These are phyloP conservation scores for Mesoclemmys tuberculata DNA, from an alignment of 2,113 vertebrate species.

Conservation along the genomic window DNA sequence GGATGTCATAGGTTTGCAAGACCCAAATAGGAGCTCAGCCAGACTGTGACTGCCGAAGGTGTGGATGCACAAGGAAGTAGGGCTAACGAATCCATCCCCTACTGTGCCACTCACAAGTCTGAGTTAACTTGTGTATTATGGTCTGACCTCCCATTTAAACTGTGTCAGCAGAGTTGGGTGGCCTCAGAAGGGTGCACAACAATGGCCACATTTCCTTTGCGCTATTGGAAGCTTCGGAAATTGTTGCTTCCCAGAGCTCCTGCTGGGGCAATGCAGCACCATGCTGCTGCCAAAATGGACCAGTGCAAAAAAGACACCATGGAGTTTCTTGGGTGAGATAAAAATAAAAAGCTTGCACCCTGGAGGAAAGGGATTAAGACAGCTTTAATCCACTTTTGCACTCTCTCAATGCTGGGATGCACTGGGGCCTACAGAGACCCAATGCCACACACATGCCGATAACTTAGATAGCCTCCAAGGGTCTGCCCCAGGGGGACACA, in stretches of 20 bases:
- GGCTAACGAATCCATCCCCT: not conserved
- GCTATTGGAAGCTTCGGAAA: not conserved
- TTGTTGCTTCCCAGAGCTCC: not conserved
- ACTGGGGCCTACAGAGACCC: not conserved
- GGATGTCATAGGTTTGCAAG: not conserved
- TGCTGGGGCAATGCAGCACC: not conserved
- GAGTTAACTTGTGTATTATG: not conserved
- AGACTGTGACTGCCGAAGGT: not conserved
- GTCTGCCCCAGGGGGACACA: not conserved
- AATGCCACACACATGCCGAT: not conserved
- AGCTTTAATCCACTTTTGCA: not conserved
- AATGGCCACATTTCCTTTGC: not conserved
- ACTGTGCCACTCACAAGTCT: not conserved
- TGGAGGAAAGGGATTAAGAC: not conserved
- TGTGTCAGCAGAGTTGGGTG: not conserved
- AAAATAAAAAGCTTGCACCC: not conserved
- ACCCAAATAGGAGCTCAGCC: not conserved
- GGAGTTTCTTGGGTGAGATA: not conserved
- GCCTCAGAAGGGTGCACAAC: not conserved
- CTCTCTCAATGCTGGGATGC: rapidly evolving
- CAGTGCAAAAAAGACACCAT: not conserved
- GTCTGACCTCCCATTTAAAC: not conserved
- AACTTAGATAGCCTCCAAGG: not conserved
- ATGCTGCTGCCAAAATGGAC: not conserved
- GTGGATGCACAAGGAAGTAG: not conserved